phyloP scores from a whole-genome alignment of 2,113 vertebrate genomes.

The Labrus mixtus region DNA sequence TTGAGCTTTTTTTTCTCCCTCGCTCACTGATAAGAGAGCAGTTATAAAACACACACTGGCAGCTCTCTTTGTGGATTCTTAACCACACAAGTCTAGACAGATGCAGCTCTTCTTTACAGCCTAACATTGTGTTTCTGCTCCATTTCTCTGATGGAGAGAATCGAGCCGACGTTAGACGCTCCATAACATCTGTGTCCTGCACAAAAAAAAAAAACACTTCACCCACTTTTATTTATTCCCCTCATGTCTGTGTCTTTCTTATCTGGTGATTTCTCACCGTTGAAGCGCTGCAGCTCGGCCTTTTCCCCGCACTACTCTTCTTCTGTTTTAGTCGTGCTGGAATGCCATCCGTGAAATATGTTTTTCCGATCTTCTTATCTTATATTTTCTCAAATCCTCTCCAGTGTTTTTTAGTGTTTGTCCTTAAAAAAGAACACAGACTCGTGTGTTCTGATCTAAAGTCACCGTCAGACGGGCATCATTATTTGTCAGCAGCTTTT shows the following conservation, averaged over 20 bases:
- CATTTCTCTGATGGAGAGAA: slow-evolving; percentile 26
- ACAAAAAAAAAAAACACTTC: slow-evolving; percentile 32
- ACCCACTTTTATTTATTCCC: background rate
- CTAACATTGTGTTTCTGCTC: slow-evolving; percentile 30
- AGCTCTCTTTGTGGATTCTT: slow-evolving; percentile 10
- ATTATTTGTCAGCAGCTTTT: no score
- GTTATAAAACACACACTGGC: slow-evolving; percentile 21
- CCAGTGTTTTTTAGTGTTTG: no score
- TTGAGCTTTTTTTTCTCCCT: slow-evolving; percentile 9
- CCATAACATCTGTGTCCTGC: slow-evolving; percentile 15
- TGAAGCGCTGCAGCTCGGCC: background rate
- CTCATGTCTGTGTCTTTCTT: background rate
- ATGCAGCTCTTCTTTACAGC: slow-evolving; percentile 18
- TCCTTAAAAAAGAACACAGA: no score
- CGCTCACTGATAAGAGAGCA: slow-evolving; percentile 16
- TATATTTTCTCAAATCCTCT: no score
- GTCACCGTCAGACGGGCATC: no score
- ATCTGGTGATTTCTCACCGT: background rate
- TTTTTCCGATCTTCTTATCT: no score
- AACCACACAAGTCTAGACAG: slow-evolving; percentile 16
- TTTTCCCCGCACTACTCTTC: no score
- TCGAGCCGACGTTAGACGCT: slow-evolving; percentile 2
- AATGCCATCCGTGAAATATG: no score
- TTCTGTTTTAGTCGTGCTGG: no score
- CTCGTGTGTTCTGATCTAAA: no score